phyloP scores from a whole-genome alignment of 2,888 invertebrate genomes.

The Leptopilina syphax region DNA sequence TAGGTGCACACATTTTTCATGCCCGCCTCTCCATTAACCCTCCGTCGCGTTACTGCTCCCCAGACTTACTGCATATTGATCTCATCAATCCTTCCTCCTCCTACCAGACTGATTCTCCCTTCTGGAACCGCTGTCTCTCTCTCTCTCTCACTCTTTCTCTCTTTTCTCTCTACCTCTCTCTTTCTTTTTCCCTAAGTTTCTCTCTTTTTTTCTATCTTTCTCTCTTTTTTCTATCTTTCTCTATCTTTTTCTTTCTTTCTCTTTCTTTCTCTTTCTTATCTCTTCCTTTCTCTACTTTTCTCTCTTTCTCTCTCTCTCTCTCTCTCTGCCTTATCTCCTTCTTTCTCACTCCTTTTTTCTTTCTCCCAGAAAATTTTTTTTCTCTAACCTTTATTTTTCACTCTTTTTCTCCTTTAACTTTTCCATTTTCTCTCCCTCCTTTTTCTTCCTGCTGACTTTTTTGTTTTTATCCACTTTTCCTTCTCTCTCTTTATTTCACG shows the following conservation, averaged over 20 bases:
- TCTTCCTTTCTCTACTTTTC: background rate
- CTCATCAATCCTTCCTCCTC: constrained; percentile 71
- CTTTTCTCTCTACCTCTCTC: background rate
- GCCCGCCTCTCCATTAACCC: constrained; percentile 70
- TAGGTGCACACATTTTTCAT: constrained; percentile 60
- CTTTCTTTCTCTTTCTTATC: background rate
- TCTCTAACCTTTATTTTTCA: background rate
- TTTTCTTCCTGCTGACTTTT: background rate
- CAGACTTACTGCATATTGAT: constrained; percentile 76
- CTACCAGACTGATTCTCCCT: constrained; percentile 55
- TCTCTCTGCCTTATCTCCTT: background rate
- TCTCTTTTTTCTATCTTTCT: background rate
- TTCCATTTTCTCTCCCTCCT: background rate
- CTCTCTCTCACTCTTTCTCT: background rate
- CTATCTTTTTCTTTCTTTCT: background rate
- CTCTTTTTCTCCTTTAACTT: background rate
- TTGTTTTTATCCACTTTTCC: background rate
- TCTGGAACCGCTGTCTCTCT: background rate
- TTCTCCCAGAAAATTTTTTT: background rate
- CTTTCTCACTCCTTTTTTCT: background rate
- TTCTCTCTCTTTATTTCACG: background rate
- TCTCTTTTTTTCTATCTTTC: background rate
- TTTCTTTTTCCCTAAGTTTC: background rate
- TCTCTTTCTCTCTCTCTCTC: background rate
- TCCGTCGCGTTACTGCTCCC: constrained; percentile 66